phyloP scores from a whole-genome alignment of 2,113 vertebrate genomes.

The Calypte anna region DNA sequence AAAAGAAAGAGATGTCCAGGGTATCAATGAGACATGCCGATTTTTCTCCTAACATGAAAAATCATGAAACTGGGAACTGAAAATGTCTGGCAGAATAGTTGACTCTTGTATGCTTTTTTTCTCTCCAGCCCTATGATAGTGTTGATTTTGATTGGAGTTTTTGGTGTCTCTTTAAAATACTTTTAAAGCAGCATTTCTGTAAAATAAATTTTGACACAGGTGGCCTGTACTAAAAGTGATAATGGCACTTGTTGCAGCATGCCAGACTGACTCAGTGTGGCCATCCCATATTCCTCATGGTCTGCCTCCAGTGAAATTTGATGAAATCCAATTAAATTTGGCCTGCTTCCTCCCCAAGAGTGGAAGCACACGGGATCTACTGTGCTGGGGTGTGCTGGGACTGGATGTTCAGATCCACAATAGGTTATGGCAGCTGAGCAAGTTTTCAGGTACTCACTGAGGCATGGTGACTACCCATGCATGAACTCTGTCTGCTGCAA shows the following conservation, averaged over 20 bases:
- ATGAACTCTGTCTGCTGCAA: constrained; percentile 2
- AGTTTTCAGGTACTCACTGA: neutral
- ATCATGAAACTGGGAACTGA: neutral
- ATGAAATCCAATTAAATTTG: neutral
- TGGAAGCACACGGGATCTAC: neutral
- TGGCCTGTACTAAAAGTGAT: neutral
- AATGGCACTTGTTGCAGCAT: neutral
- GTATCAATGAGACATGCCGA: neutral
- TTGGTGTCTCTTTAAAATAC: neutral
- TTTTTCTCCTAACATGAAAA: neutral
- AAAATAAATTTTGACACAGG: neutral
- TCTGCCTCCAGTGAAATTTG: neutral
- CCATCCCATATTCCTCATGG: neutral
- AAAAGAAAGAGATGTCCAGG: neutral
- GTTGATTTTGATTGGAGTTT: neutral
- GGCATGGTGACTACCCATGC: neutral
- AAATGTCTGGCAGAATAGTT: neutral
- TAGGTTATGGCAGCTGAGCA: neutral
- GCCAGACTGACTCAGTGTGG: neutral
- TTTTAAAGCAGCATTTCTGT: neutral
- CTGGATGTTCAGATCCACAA: neutral
- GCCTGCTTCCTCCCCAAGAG: neutral
- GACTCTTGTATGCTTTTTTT: neutral
- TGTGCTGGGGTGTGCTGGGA: neutral
- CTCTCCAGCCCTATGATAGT: neutral